Evolutionary conservation across 1,140 invertebrate species (phyloP).

Genomic region (Drosophila tsacasi): DNA sequence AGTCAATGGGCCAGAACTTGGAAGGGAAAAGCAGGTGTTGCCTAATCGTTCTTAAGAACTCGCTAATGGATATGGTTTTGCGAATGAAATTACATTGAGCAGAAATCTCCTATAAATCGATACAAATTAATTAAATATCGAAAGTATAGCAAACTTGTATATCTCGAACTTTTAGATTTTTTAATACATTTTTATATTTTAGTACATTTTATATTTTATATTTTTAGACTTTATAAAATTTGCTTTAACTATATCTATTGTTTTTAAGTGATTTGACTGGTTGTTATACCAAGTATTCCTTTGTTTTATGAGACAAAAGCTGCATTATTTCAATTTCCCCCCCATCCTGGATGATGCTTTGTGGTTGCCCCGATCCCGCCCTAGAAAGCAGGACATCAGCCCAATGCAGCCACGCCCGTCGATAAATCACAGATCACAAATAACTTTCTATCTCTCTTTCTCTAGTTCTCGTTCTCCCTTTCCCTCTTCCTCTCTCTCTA

Average conservation of each 20-base stretch:
- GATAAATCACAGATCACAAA: constrained; percentile 53
- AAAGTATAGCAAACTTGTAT: background rate
- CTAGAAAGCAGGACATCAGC: background rate
- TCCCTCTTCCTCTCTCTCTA: background rate
- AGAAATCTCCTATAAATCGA: background rate
- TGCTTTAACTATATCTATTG: rapidly evolving
- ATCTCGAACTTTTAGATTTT: background rate
- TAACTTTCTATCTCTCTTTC: background rate
- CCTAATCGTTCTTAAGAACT: constrained; percentile 14
- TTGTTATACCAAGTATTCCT: background rate
- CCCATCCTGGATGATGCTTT: background rate
- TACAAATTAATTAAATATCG: background rate
- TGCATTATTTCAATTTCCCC: background rate
- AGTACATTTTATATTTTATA: background rate
- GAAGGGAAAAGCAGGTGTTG: background rate
- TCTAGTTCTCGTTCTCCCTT: background rate
- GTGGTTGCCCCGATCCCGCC: constrained; percentile 43
- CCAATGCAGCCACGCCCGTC: constrained; percentile 21
- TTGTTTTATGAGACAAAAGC: background rate
- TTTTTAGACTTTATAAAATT: too few species aligned
- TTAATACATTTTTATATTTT: background rate
- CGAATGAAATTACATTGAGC: background rate
- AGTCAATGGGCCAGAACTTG: constrained; percentile 43
- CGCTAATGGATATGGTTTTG: background rate
- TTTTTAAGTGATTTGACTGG: background rate